phyloP scores from a whole-genome alignment of 64 coral and sea anemone genomes.

The Porites australiensis region DNA sequence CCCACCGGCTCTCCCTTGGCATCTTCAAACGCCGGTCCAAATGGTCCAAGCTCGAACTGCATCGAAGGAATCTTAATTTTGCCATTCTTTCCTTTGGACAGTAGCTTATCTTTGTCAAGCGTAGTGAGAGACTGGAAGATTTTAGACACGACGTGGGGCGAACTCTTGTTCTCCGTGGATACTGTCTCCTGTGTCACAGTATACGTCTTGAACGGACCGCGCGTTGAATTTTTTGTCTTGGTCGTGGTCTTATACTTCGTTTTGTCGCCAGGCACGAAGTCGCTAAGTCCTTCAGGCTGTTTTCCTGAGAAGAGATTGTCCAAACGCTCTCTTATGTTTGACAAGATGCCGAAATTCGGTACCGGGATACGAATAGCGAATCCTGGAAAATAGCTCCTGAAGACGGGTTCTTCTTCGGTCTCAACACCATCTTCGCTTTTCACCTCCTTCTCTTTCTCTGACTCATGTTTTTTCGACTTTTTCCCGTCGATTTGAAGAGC shows the following conservation, averaged over 20 bases:
- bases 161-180: conserved; percentile 82
- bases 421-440: conserved; percentile 20
- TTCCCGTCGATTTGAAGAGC: background rate
- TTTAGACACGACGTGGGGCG: conserved; percentile 70
- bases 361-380: conserved; percentile 73
- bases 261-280: conserved; percentile 42
- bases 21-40: conserved; percentile 45
- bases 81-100: conserved; percentile 41
- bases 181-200: conserved; percentile 75
- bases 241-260: conserved; percentile 78
- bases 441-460: conserved; percentile 1
- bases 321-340: conserved; percentile 10
- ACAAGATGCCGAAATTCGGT: conserved; percentile 40
- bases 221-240: conserved; percentile 75
- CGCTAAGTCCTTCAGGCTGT: background rate
- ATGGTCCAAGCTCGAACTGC: conserved; percentile 74
- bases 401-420: conserved; percentile 11
- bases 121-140: conserved; percentile 75
- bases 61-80: conserved; percentile 34
- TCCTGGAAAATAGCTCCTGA: background rate
- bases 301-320: conserved; percentile 5
- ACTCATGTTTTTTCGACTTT: conserved; percentile 26
- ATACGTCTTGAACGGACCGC: conserved; percentile 83
- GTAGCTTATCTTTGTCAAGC: conserved; percentile 60
- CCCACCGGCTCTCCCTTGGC: background rate